A percentile compares a stretch with the other conserved stretches of the same genome.
Evolutionary conservation across 2,113 vertebrate genomes (phyloP).

Genomic region (Tichodroma muraria): DNA sequence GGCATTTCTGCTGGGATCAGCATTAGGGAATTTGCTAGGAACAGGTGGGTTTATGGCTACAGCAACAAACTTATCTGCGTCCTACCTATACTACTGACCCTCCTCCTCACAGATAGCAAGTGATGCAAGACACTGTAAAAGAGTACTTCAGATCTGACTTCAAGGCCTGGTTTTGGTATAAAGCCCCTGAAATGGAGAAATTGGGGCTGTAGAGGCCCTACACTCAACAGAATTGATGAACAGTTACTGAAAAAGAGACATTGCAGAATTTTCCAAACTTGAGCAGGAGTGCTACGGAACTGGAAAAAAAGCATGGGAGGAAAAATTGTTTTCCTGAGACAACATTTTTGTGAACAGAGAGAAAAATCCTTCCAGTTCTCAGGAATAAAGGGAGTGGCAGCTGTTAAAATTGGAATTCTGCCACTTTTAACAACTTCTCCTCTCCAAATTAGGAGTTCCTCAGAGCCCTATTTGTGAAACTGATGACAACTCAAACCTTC

Average conservation of each 20-base stretch:
- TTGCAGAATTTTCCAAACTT: not conserved
- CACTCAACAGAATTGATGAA: not conserved
- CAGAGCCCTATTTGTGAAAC: rapidly evolving
- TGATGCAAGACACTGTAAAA: not conserved
- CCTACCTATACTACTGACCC: not conserved
- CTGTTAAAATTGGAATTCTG: not conserved
- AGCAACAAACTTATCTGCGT: not conserved
- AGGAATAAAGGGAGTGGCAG: not conserved
- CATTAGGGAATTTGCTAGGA: not conserved
- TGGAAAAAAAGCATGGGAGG: not conserved
- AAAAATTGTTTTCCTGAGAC: not conserved
- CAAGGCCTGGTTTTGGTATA: not conserved
- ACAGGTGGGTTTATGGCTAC: not conserved
- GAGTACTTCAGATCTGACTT: not conserved
- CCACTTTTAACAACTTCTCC: not conserved
- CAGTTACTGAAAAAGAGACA: not conserved
- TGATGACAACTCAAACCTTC: not conserved
- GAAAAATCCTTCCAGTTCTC: not conserved
- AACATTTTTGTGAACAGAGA: not conserved
- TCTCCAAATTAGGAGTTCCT: not conserved
- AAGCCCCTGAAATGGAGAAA: not conserved
- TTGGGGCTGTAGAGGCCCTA: too few species aligned
- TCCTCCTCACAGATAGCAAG: not conserved
- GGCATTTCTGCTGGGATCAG: not conserved
- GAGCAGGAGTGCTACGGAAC: not conserved